Conservation (phyloP, 2,113 vertebrate species). For the Lutjanus erythropterus region DNA sequence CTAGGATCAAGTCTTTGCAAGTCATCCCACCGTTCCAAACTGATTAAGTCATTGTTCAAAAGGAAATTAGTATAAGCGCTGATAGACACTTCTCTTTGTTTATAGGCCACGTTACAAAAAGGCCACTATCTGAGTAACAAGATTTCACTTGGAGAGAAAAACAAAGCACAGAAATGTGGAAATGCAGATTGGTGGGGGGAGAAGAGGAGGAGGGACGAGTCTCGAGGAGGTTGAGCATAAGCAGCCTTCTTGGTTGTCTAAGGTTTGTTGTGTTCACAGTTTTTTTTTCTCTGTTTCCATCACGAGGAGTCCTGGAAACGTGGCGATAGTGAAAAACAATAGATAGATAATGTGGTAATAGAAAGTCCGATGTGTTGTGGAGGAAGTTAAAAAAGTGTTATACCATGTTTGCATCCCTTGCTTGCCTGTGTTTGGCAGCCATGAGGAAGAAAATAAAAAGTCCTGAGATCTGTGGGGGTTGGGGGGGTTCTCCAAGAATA, state of each 20-base stretch:
- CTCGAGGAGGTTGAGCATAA: slow-evolving; percentile 64
- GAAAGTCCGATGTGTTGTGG: slow-evolving; percentile 68
- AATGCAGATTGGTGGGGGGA: slow-evolving; percentile 66
- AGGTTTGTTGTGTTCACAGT: slow-evolving; percentile 90
- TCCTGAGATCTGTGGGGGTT: slow-evolving; percentile 92
- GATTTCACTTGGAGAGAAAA: slow-evolving; percentile 54
- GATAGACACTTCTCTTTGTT: slow-evolving; percentile 80
- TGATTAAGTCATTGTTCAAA: slow-evolving; percentile 77
- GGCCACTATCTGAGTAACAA: slow-evolving; percentile 84
- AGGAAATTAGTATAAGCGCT: slow-evolving; percentile 64
- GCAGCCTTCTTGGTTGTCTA: slow-evolving; percentile 85
- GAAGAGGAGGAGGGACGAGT: slow-evolving; percentile 52
- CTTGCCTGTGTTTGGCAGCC: slow-evolving; percentile 83
- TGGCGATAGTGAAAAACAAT: slow-evolving; percentile 79
- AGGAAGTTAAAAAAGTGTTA: slow-evolving; percentile 68
- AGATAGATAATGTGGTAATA: slow-evolving; percentile 53
- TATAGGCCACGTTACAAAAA: slow-evolving; percentile 84
- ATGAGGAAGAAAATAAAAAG: slow-evolving; percentile 82
- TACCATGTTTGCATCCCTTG: slow-evolving; percentile 78
- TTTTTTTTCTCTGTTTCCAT: slow-evolving; percentile 75
- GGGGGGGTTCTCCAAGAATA: slow-evolving; percentile 80
- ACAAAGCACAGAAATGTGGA: slow-evolving; percentile 67
- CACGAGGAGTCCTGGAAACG: slow-evolving; percentile 81
- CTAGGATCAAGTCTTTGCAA: slow-evolving; percentile 75
- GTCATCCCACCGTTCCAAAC: slow-evolving; percentile 69